Conservation (phyloP, 2,797 vertebrate species). For the Numenius phaeopus region DNA sequence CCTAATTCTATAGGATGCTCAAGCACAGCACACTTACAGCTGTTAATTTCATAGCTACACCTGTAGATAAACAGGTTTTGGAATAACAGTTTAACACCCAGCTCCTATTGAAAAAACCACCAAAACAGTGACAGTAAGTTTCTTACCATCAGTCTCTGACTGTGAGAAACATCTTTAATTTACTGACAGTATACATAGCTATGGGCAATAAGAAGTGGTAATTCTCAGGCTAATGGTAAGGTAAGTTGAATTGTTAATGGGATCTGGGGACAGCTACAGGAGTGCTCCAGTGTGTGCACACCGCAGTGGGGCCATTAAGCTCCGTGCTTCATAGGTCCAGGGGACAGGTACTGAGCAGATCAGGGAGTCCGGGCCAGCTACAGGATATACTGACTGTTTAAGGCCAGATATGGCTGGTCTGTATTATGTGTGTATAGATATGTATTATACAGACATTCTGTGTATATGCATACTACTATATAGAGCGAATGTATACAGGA, state of each 20-base stretch:
- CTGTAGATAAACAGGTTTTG: not conserved
- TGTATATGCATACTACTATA: not conserved
- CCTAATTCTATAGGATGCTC: not conserved
- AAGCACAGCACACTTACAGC: not conserved
- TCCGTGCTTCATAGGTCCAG: not conserved
- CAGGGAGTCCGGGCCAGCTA: not conserved
- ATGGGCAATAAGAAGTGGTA: not conserved
- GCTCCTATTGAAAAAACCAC: not conserved
- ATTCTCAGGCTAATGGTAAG: not conserved
- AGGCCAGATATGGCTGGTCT: not conserved
- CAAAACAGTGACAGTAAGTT: not conserved
- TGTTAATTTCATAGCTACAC: not conserved
- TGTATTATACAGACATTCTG: not conserved
- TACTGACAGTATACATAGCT: not conserved
- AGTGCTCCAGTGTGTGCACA: not conserved
- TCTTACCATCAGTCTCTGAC: not conserved
- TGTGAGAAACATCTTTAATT: not conserved
- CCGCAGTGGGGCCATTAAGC: not conserved
- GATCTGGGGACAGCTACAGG: not conserved
- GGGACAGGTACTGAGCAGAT: not conserved
- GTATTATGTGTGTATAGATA: not conserved
- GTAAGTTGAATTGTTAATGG: not conserved
- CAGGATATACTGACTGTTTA: not conserved
- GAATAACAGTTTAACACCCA: not conserved
- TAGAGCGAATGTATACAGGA: not conserved